Conservation (phyloP, 2,797 vertebrate species). For the Natrix natrix region DNA sequence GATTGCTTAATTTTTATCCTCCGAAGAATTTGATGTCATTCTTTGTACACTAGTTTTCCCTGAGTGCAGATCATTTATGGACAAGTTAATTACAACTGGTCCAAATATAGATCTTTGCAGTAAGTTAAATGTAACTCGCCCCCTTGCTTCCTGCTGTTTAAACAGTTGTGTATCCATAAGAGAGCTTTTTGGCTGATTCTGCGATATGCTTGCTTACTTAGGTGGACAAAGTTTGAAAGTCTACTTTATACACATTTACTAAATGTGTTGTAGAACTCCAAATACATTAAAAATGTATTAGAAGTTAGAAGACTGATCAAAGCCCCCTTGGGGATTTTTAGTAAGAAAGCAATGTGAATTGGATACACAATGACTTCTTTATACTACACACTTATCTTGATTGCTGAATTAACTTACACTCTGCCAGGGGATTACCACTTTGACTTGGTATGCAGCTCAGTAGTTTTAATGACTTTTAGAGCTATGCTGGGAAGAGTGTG, state of each 20-base stretch:
- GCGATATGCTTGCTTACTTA: not conserved
- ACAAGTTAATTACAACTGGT: not conserved
- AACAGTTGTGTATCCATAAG: not conserved
- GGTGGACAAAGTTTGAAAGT: not conserved
- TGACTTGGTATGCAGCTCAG: not conserved
- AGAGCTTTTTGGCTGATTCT: not conserved
- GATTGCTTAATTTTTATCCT: not conserved
- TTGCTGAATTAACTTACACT: not conserved
- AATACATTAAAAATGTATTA: not conserved
- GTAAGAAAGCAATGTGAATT: not conserved
- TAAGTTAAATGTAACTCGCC: not conserved
- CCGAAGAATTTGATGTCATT: not conserved
- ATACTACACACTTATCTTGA: not conserved
- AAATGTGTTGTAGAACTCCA: not conserved
- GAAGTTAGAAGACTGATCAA: not conserved
- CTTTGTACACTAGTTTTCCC: not conserved
- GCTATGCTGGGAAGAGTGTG: not conserved
- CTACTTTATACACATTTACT: not conserved
- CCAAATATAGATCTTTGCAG: not conserved
- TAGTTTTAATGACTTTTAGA: not conserved
- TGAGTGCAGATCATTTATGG: not conserved
- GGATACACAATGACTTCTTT: not conserved
- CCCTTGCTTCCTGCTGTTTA: not conserved
- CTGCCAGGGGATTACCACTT: not conserved
- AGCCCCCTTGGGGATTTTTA: not conserved